A percentile compares a stretch with the other conserved stretches of the same genome.
Evolutionary conservation across 2,113 vertebrate genomes (phyloP).

Genomic region (Chiloscyllium plagiosum): DNA sequence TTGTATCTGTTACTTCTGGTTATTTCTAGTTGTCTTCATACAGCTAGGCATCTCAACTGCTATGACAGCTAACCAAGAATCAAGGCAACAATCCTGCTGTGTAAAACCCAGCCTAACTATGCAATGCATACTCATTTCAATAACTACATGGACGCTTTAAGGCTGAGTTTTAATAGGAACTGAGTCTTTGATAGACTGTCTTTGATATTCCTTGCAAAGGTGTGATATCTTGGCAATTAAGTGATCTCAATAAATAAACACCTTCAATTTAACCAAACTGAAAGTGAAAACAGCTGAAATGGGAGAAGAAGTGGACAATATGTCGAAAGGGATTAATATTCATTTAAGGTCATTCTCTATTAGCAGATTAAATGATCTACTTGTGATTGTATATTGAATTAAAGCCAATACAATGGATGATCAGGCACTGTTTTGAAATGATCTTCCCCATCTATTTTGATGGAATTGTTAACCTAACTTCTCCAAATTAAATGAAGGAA

Average conservation of each 20-base stretch:
- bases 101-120: neutral
- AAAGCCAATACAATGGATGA: neutral
- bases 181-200: neutral
- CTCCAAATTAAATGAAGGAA: neutral
- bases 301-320: neutral
- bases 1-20: neutral
- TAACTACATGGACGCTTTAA: neutral
- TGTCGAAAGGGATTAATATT: neutral
- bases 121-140: neutral
- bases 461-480: neutral
- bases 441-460: neutral
- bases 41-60: neutral
- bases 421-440: neutral
- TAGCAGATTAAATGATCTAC: neutral
- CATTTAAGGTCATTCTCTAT: neutral
- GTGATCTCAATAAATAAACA: neutral
- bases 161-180: neutral
- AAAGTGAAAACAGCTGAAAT: neutral
- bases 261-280: neutral
- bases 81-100: neutral
- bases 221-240: neutral
- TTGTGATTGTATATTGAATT: neutral
- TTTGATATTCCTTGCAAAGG: neutral
- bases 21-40: neutral
- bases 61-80: neutral